Evolutionary conservation across 2,888 invertebrate species (phyloP).

Genomic region (Lissonota sp.): DNA sequence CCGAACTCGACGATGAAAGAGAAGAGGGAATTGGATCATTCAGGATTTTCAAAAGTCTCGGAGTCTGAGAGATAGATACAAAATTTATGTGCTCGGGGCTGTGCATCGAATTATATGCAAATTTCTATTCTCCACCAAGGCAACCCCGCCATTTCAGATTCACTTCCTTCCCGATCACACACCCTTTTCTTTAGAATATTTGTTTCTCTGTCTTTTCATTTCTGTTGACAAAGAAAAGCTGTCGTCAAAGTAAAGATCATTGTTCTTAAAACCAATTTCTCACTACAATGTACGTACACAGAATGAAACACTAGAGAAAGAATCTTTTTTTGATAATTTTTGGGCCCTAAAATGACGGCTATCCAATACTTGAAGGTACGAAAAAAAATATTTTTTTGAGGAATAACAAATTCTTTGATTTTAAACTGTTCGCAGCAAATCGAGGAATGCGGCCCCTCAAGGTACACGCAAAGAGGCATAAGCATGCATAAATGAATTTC

Average conservation of each 20-base stretch:
- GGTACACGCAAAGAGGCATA: conserved; percentile 22
- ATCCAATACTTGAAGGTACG: no score
- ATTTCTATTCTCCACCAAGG: not conserved
- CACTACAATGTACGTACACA: no score
- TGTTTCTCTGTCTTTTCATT: not conserved
- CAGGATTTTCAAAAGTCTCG: not conserved
- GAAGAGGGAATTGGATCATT: not conserved
- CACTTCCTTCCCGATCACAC: not conserved
- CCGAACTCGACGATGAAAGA: not conserved
- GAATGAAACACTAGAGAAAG: no score
- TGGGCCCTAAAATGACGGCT: no score
- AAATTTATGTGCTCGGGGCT: conserved; percentile 2
- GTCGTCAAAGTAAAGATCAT: not conserved
- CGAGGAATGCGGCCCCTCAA: no score
- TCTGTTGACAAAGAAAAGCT: not conserved
- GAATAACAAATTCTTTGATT: no score
- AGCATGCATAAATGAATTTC: conserved; percentile 39
- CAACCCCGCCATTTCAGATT: conserved; percentile 1
- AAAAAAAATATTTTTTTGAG: no score
- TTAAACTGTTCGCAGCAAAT: no score
- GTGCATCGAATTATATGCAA: not conserved
- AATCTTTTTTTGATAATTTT: no score
- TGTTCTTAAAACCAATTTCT: no score
- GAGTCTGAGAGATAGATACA: not conserved
- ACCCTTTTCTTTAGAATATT: not conserved